Evolutionary conservation across 2,888 invertebrate genomes (phyloP).

Genomic region (Hybos culiciformis): DNA sequence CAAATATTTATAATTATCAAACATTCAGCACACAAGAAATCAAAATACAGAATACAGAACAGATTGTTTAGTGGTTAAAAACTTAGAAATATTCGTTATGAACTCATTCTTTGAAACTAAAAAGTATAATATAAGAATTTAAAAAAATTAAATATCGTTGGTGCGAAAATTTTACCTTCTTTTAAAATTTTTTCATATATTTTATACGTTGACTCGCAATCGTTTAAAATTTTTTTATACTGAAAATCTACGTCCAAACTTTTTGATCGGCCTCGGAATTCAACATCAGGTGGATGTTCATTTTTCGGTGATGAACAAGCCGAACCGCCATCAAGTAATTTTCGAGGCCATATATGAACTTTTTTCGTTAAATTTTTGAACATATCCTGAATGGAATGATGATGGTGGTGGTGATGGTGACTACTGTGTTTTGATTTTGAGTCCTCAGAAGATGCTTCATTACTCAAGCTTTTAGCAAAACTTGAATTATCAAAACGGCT

Average conservation of each 20-base stretch:
- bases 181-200: constrained; percentile 66
- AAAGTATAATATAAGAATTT: background rate
- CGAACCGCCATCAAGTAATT: constrained; percentile 40
- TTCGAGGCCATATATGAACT: constrained; percentile 57
- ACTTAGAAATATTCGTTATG: too few relatives aligned
- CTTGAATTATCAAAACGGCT: constrained; percentile 32
- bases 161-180: constrained; percentile 43
- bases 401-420: constrained; percentile 44
- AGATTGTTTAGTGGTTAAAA: too few relatives aligned
- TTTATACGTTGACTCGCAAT: constrained; percentile 68
- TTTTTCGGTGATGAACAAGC: constrained; percentile 38
- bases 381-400: constrained; percentile 62
- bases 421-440: too few relatives aligned
- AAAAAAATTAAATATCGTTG: background rate
- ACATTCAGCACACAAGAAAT: too few relatives aligned
- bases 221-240: constrained; percentile 43
- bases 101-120: too few relatives aligned
- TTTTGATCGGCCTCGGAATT: constrained; percentile 63
- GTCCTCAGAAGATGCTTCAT: constrained; percentile 18
- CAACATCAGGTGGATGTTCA: constrained; percentile 37
- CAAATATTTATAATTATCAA: too few relatives aligned
- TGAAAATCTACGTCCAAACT: constrained; percentile 52
- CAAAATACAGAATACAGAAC: too few relatives aligned
- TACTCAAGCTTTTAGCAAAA: constrained; percentile 28
- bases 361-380: constrained; percentile 62